Conservation (phyloP, 2,113 vertebrate species). For the Hippocampus mohnikei region DNA sequence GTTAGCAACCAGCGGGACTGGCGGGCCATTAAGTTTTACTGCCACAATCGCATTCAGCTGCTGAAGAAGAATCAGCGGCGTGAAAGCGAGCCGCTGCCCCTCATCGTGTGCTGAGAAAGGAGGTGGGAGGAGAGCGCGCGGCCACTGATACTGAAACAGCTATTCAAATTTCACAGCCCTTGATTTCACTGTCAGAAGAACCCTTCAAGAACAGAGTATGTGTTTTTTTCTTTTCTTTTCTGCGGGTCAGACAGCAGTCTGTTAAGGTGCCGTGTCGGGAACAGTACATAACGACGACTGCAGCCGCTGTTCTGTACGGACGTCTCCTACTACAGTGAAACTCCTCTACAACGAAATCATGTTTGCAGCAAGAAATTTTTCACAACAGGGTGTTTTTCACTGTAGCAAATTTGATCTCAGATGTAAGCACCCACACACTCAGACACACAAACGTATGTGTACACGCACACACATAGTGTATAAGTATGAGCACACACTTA, state of each 20-base stretch:
- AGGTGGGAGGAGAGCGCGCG: background rate
- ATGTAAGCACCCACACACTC: too few species aligned
- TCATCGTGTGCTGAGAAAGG: constrained; percentile 64
- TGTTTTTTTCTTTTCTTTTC: background rate
- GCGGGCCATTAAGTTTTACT: constrained; percentile 78
- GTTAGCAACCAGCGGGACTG: constrained; percentile 78
- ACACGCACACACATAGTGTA: too few species aligned
- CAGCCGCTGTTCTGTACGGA: constrained; percentile 41
- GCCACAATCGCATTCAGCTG: constrained; percentile 78
- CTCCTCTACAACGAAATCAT: too few species aligned
- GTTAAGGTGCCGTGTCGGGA: background rate
- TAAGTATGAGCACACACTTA: too few species aligned
- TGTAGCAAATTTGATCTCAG: too few species aligned
- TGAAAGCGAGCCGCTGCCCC: constrained; percentile 53
- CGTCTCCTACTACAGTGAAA: too few species aligned
- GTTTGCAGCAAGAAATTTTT: too few species aligned
- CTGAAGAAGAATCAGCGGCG: constrained; percentile 75
- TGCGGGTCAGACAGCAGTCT: constrained; percentile 3
- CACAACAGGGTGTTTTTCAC: too few species aligned
- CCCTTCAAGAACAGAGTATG: constrained; percentile 16
- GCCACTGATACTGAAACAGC: constrained; percentile 16
- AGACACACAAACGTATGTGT: too few species aligned
- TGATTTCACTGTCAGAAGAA: constrained; percentile 22
- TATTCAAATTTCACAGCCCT: constrained; percentile 28
- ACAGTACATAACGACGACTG: constrained; percentile 8